phyloP scores from a whole-genome alignment of 2,888 invertebrate genomes.

The Agonopterix heracliana region DNA sequence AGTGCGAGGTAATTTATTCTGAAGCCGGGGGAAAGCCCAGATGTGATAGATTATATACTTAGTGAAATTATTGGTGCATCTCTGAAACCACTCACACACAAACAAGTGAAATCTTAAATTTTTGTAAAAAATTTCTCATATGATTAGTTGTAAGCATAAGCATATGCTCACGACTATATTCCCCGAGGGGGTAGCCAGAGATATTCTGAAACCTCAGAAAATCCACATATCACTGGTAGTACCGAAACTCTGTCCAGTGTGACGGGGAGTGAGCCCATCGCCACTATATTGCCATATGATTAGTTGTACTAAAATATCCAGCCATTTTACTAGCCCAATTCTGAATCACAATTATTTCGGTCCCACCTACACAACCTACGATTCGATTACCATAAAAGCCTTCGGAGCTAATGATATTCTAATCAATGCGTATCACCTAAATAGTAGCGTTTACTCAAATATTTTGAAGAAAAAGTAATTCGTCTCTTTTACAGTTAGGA shows the following conservation, averaged over 20 bases:
- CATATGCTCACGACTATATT: no score
- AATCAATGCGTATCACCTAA: slow-evolving; percentile 1
- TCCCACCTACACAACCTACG: slow-evolving; percentile 33
- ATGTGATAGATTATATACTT: slow-evolving; percentile 10
- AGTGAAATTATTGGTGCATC: slow-evolving; percentile 53
- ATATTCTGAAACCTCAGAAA: no score
- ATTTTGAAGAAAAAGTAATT: slow-evolving; percentile 14
- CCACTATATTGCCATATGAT: no score
- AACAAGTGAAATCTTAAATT: slow-evolving; percentile 21
- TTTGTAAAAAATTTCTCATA: slow-evolving; percentile 2
- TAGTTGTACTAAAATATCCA: no score
- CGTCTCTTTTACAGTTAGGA: slow-evolving; percentile 30
- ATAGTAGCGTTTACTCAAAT: slow-evolving; percentile 3
- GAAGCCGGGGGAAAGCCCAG: slow-evolving; percentile 33
- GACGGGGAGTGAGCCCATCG: no score
- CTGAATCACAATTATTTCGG: slow-evolving; percentile 1
- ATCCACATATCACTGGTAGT: no score
- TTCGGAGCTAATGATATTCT: slow-evolving; percentile 10
- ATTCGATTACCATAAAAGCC: slow-evolving; percentile 25
- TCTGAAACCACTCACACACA: slow-evolving; percentile 38
- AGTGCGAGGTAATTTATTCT: slow-evolving; percentile 34
- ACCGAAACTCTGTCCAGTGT: no score
- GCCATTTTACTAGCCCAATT: slow-evolving; percentile 6
- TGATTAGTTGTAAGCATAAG: no score
- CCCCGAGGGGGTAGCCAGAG: no score